phyloP scores from a whole-genome alignment of 2,113 vertebrate species.

The Stictonetta naevosa region DNA sequence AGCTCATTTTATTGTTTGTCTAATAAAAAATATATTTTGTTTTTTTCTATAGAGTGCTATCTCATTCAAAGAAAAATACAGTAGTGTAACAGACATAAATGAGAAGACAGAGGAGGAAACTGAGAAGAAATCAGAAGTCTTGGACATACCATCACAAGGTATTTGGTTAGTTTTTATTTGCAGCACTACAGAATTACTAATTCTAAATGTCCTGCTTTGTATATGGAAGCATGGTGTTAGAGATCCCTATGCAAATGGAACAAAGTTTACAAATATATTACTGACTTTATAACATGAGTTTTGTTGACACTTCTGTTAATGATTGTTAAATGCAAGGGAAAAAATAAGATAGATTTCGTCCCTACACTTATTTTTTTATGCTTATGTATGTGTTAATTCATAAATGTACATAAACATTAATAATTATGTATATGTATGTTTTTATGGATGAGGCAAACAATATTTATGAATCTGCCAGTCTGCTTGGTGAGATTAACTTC shows the following conservation, averaged over 20 bases:
- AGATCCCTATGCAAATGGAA: not conserved
- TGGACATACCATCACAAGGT: conserved; percentile 43
- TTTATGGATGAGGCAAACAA: not conserved
- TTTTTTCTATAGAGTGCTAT: conserved; percentile 26
- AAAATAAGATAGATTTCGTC: not conserved
- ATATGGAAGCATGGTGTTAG: not conserved
- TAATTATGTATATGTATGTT: not conserved
- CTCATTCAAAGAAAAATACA: conserved; percentile 28
- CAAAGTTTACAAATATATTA: not conserved
- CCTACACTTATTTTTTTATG: not conserved
- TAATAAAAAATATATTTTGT: not conserved
- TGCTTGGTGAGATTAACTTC: not conserved
- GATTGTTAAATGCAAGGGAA: not conserved
- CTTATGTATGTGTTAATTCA: not conserved
- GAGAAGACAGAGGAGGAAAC: not conserved
- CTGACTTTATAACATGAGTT: not conserved
- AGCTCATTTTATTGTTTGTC: not conserved
- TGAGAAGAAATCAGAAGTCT: conserved; percentile 19
- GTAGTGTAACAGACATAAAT: not conserved
- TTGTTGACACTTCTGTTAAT: conserved; percentile 1
- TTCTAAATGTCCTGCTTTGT: not conserved
- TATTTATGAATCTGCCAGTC: not conserved
- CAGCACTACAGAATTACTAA: not conserved
- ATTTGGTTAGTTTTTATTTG: not conserved
- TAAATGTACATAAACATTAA: no score